Evolutionary conservation across 2,797 vertebrate genomes (phyloP), one percentile per base, ranked within the genome.

Genomic region (Cyprinella venusta): DNA sequence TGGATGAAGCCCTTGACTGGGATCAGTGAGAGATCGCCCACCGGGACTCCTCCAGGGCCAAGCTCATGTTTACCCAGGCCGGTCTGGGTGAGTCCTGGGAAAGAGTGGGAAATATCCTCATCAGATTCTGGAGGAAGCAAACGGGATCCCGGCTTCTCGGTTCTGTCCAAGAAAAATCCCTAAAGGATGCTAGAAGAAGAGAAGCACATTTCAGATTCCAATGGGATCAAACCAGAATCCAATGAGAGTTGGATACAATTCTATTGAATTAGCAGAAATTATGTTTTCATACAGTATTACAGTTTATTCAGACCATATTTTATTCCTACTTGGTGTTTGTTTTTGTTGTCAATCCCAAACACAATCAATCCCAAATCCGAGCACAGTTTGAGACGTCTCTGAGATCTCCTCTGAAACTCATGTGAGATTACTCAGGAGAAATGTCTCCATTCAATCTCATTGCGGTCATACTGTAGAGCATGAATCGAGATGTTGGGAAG

Each of bases 1-100:
- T 87, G 86, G 76, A 76, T 78, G 70, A 68, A 76, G 81, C 78
- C 48, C 72, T 85, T 86, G 85, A 88, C 80, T 80, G 30, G 68
- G 81, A 45, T 21, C 54, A 30, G 59, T 30, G 59, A 6, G 13
- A 7, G 59, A 63, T 63, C 12, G 6, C 59, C 59, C 59, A 63
- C 82, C 85, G 68, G 76, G 76, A 52, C 59, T 82, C 64, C 45
- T 78, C 13, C 77, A 83, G n/a, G 64, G 13, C 42, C 42, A 76
- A 26, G 36, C 69, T 76, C 50, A 59, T 45, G 30, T 76, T 65
- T 52, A 71, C 5, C 13, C 71, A 56, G 21, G 64, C 64, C 21
- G 2, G n/a, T 15, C 26, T 40, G 24, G 42, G 56, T n/a, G 65
- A 45, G 13, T 15, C 48, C n/a, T 1, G 1, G 16, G 36, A 48